Percentiles rank a stretch among this genome's conserved stretches.
phyloP scores from a whole-genome alignment of 1,140 invertebrate genomes.

The Nebria ingens region DNA sequence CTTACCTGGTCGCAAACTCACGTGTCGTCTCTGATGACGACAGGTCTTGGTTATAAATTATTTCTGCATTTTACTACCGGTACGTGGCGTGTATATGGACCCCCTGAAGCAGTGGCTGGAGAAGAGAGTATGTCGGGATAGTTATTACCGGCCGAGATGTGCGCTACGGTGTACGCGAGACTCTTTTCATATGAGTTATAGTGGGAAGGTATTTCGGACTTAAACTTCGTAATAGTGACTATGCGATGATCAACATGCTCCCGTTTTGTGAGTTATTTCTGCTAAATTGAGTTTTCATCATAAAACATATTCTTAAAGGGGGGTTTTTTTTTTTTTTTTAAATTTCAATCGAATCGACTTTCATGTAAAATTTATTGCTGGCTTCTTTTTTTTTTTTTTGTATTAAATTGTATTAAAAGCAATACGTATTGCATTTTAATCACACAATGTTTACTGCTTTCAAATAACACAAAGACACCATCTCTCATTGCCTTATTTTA shows the following conservation, averaged over 20 bases:
- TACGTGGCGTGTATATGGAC: not conserved
- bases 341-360: not conserved
- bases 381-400: too few species aligned
- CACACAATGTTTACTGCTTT: too few species aligned
- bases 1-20: not conserved
- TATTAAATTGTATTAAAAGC: too few species aligned
- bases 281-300: not conserved
- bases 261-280: not conserved
- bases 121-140: not conserved
- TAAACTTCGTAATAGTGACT: not conserved
- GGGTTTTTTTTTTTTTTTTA: not conserved
- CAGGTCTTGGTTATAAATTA: conserved; percentile 3
- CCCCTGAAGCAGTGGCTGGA: not conserved
- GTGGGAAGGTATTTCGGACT: conserved; percentile 6
- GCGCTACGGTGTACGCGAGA: not conserved
- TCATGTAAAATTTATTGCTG: conserved; percentile 1
- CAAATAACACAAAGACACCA: too few species aligned
- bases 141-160: not conserved
- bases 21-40: not conserved
- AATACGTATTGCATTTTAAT: too few species aligned
- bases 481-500: too few species aligned
- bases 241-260: too few species aligned
- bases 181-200: conserved; percentile 2
- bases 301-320: too few species aligned
- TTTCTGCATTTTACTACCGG: conserved; percentile 5